Evolutionary conservation across 2,888 invertebrate species (phyloP).

Genomic region (Drosophila acutilabella): DNA sequence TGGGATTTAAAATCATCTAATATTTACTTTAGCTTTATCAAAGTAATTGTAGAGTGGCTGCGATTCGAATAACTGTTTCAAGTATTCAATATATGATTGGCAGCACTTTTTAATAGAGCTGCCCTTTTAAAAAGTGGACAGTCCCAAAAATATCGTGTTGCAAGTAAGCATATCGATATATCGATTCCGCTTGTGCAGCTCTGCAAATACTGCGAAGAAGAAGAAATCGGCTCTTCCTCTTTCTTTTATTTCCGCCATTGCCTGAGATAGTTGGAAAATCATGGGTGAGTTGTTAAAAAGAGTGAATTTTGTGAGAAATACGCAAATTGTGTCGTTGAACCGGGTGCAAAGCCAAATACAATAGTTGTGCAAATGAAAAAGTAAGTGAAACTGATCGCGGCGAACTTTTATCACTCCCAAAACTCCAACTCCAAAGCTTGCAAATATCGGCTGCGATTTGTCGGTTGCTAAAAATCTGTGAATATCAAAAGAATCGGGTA

Average conservation of each 20-base stretch:
- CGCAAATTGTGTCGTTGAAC: constrained; percentile 34
- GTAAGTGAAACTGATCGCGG: constrained; percentile 59
- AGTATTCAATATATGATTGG: constrained; percentile 19
- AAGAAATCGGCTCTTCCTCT: constrained; percentile 66
- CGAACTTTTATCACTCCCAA: constrained; percentile 5
- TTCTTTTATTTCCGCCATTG: constrained; percentile 85
- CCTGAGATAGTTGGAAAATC: constrained; percentile 84
- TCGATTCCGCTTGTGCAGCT: constrained; percentile 39
- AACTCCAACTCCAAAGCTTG: constrained; percentile 15
- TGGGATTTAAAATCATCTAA: not conserved
- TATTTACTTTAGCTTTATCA: not conserved
- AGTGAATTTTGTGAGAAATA: constrained; percentile 64
- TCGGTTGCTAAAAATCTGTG: constrained; percentile 41
- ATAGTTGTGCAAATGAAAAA: constrained; percentile 28
- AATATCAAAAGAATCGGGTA: constrained; percentile 46
- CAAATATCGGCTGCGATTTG: constrained; percentile 30
- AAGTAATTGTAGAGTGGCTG: constrained; percentile 25
- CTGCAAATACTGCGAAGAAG: constrained; percentile 36
- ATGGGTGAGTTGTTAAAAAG: constrained; percentile 83
- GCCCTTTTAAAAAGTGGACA: constrained; percentile 3
- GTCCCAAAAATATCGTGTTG: constrained; percentile 4
- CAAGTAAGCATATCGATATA: constrained; percentile 10
- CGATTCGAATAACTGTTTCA: constrained; percentile 42
- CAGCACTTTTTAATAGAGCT: constrained; percentile 40
- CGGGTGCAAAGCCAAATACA: constrained; percentile 44